A percentile compares a stretch with the other conserved stretches of the same genome.
Conservation (phyloP, 2,888 invertebrate genomes). For the Tinea trinotella region DNA sequence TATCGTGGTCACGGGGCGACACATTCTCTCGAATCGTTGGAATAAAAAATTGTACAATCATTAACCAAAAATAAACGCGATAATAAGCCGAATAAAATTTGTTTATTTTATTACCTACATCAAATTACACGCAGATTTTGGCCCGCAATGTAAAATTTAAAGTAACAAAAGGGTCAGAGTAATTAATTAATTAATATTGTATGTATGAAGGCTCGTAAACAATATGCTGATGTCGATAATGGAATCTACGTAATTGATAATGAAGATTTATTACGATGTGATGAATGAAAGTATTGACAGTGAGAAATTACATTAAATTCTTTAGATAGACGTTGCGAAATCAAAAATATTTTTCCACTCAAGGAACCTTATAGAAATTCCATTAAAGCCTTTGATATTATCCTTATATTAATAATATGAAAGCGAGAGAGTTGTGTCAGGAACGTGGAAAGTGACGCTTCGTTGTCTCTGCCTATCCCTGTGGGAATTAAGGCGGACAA, state of each 20-base stretch:
- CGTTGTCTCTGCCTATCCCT: too few relatives aligned
- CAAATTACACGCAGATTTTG: background rate
- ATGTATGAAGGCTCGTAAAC: background rate
- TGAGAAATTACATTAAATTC: background rate
- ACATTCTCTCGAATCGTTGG: too few relatives aligned
- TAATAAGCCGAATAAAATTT: too few relatives aligned
- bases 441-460: too few relatives aligned
- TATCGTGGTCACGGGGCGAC: too few relatives aligned
- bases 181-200: background rate
- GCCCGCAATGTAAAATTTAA: background rate
- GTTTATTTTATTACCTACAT: too few relatives aligned
- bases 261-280: background rate
- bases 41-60: too few relatives aligned
- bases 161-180: background rate
- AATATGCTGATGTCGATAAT: background rate
- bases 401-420: too few relatives aligned
- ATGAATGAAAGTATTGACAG: background rate
- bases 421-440: too few relatives aligned
- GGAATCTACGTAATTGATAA: background rate
- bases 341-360: background rate
- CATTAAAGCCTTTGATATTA: background rate
- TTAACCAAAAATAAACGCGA: too few relatives aligned
- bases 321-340: background rate
- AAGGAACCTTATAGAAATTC: background rate
- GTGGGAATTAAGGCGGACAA: background rate